Evolutionary conservation across 2,113 vertebrate species (phyloP), one percentile per base, ranked within the genome.

Genomic region (Cottus gobio): DNA sequence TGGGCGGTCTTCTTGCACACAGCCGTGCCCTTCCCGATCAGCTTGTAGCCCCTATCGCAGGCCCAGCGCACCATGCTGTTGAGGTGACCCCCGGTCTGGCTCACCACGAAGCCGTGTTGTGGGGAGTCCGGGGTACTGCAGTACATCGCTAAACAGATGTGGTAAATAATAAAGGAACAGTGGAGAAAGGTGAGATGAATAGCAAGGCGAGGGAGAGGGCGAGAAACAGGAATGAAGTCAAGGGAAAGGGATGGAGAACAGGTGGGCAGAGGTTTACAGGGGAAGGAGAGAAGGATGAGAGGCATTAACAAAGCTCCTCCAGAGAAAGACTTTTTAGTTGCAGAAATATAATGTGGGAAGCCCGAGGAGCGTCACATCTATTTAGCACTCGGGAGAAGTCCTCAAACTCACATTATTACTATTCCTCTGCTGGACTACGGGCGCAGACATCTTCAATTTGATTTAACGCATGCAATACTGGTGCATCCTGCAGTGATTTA

Each of bases 91-190:
- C 98, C 98, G 0, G 97, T 98, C 93, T 99, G 97, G 68, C 98
- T 99, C 74, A 97, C 96, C 20, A 99, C 97, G 85, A 97, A 98
- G 56, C 98, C 98, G 0, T 99, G 97, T 37, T 96, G 97, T 0
- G 98, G 97, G 22, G 98, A 98, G 89, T 98, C 97, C 1, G 98
- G 98, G 15, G 98, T 99, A 72, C 98, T 99, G 79, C 98, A 99
- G 89, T 99, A 99, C 87, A 97, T 95, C 24, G 97, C 98, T 99
- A 88, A 80, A 71, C 28, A 50, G 48, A 79, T 37, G 10, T 50
- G 6, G 7, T 50, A 18, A 34, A 34, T 34, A 75, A 74, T 28
- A 58, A 75, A 88, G 39, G 48, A 71, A 67, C 18, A 31, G 28
- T 5, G 64, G 24, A 28, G 30, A 34, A 61, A 54, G 56, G 54